Percentiles rank a stretch among this genome's conserved stretches.
These are phyloP conservation scores for Saccostrea cuccullata DNA, from an alignment of 1,140 invertebrate genomes.

Conservation along the genomic window DNA sequence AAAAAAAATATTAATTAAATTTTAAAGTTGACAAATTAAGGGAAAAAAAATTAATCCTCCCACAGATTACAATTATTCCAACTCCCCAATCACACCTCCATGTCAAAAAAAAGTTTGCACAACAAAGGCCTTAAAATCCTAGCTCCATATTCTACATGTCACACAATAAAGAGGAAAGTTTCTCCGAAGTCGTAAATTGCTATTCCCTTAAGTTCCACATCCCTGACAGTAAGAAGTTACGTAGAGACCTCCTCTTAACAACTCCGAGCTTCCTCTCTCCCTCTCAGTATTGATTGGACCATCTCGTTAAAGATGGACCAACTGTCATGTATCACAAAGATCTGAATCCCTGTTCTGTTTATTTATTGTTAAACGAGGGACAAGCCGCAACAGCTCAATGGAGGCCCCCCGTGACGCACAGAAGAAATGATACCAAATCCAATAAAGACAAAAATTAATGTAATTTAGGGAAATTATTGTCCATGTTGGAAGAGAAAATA, in stretches of 20 bases:
- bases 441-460: constrained; percentile 14
- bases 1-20: too few species aligned
- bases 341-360: constrained; percentile 17
- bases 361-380: constrained; percentile 13
- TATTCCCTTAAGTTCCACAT: background rate
- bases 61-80: too few species aligned
- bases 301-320: constrained; percentile 27
- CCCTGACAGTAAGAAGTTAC: background rate
- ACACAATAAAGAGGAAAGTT: background rate
- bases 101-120: too few species aligned
- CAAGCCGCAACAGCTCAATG: background rate
- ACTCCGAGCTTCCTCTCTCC: background rate
- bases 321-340: constrained; percentile 23
- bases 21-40: too few species aligned
- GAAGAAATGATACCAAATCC: background rate
- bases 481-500: background rate
- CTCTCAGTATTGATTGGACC: background rate
- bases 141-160: background rate
- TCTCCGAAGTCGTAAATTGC: background rate
- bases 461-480: constrained; percentile 6
- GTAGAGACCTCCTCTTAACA: background rate
- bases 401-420: background rate
- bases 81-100: too few species aligned
- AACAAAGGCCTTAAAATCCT: background rate
- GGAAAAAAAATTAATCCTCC: too few species aligned